Evolutionary conservation across 2,797 vertebrate species (phyloP).

Genomic region (Dendrocincla fuliginosa): DNA sequence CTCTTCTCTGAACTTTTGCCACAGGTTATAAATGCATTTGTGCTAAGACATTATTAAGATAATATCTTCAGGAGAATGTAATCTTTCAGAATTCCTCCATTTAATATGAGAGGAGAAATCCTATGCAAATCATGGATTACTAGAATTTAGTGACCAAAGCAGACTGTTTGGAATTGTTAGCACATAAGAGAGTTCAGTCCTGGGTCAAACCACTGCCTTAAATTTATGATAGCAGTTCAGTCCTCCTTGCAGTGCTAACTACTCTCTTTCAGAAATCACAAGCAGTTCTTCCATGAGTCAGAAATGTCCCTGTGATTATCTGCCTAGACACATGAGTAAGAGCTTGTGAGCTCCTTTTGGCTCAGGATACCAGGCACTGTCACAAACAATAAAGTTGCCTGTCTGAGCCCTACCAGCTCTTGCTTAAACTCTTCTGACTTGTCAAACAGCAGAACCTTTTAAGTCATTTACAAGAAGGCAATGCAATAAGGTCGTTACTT

Average conservation of each 20-base stretch:
- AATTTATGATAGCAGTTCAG: background rate
- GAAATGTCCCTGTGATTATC: background rate
- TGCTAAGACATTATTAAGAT: background rate
- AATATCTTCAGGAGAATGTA: background rate
- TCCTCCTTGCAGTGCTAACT: background rate
- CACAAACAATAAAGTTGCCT: conserved; percentile 28
- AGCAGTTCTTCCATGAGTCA: conserved; percentile 6
- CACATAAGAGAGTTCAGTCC: background rate
- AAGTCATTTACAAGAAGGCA: conserved; percentile 6
- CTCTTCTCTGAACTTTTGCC: background rate
- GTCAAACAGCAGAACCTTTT: background rate
- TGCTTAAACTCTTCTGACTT: background rate
- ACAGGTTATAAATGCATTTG: background rate
- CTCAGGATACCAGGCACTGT: background rate
- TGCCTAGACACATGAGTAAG: conserved; percentile 5
- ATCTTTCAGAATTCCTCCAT: background rate
- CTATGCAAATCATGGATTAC: background rate
- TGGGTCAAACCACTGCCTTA: background rate
- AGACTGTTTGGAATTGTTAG: background rate
- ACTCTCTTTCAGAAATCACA: background rate
- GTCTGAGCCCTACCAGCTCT: background rate
- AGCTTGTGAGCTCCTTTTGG: background rate
- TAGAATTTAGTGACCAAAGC: background rate
- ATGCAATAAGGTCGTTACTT: background rate
- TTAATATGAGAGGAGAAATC: background rate